A percentile compares a stretch with the other conserved stretches of the same genome.
phyloP scores from a whole-genome alignment of 2,888 invertebrate genomes.

The Dryadula phaetusa region DNA sequence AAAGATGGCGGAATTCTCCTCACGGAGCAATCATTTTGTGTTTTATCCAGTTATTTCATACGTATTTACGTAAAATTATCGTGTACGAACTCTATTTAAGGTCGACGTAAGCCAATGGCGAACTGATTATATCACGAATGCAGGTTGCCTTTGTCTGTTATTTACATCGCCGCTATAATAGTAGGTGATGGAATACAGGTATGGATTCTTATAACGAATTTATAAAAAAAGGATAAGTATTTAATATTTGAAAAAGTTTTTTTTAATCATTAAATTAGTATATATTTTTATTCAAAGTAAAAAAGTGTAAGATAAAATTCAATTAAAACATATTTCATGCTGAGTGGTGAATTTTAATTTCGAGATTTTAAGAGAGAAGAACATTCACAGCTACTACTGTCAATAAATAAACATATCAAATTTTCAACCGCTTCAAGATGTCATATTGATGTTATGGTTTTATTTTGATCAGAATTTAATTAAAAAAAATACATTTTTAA shows the following conservation, averaged over 20 bases:
- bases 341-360: too few relatives aligned
- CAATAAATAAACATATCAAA: too few relatives aligned
- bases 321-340: too few relatives aligned
- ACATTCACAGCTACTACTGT: too few relatives aligned
- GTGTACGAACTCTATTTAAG: slow-evolving; percentile 1
- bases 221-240: not conserved
- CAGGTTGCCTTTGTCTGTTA: slow-evolving; percentile 13
- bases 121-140: slow-evolving; percentile 9
- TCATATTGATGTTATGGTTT: too few relatives aligned
- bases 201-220: not conserved
- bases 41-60: not conserved
- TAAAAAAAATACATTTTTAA: too few relatives aligned
- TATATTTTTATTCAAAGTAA: too few relatives aligned
- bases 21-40: slow-evolving; percentile 7
- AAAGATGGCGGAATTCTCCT: slow-evolving; percentile 23
- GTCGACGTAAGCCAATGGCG: slow-evolving; percentile 10
- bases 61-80: slow-evolving; percentile 12
- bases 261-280: not conserved
- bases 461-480: too few relatives aligned
- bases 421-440: too few relatives aligned
- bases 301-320: too few relatives aligned
- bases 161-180: slow-evolving; percentile 16
- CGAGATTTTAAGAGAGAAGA: too few relatives aligned
- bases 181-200: not conserved
- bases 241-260: not conserved